Conservation (phyloP, 2,113 vertebrate species). For the Equus przewalskii region DNA sequence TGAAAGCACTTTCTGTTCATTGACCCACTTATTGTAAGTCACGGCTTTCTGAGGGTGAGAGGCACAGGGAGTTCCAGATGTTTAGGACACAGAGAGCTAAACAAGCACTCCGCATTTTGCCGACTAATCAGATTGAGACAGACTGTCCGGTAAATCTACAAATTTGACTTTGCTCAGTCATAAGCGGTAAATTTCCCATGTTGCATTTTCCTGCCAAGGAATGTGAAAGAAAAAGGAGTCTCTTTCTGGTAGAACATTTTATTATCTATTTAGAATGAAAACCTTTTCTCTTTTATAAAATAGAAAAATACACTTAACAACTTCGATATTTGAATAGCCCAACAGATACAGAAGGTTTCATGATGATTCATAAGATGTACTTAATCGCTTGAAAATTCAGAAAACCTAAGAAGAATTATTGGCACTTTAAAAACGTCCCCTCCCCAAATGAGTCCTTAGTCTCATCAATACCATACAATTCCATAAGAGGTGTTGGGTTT, state of each 20-base stretch:
- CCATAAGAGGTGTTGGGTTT: not conserved
- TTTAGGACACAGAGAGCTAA: not conserved
- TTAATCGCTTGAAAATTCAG: not conserved
- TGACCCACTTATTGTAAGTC: not conserved
- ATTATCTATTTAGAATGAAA: not conserved
- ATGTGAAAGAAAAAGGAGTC: not conserved
- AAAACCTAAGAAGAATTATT: not conserved
- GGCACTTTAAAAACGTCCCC: not conserved
- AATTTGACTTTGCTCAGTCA: not conserved
- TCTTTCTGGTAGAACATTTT: not conserved
- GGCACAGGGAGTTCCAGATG: not conserved
- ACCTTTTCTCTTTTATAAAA: not conserved
- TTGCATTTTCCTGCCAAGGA: not conserved
- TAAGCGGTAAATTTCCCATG: not conserved
- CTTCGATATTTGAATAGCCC: not conserved
- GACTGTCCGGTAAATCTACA: not conserved
- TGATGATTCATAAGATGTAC: not conserved
- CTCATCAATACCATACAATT: not conserved
- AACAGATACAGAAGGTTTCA: not conserved
- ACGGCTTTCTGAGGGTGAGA: not conserved
- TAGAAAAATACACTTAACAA: not conserved
- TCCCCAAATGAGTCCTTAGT: not conserved
- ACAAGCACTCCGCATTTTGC: not conserved
- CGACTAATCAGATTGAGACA: not conserved
- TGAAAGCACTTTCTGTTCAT: not conserved